phyloP scores from a whole-genome alignment of 2,113 vertebrate species.

The Xenopus tropicalis region UCB_Xtro_10.0 CM004450.2:29107501-29108000 shows the following conservation, averaged over 20 bases:
- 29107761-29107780: conserved; percentile 42
- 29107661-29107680: conserved; percentile 24
- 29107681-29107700: conserved; percentile 18
- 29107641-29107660: conserved; percentile 27
- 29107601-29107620: background rate
- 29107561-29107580: background rate
- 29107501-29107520: no score
- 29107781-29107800: conserved; percentile 44
- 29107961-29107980: conserved; percentile 14
- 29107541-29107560: no score
- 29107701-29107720: conserved; percentile 12
- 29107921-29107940: conserved; percentile 6
- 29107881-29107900: conserved; percentile 37
- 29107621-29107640: background rate
- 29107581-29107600: background rate
- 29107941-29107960: conserved; percentile 18
- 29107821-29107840: conserved; percentile 37
- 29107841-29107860: conserved; percentile 36
- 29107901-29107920: conserved; percentile 26
- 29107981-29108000: background rate
- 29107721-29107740: conserved; percentile 41
- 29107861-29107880: conserved; percentile 31
- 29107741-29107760: conserved; percentile 30
- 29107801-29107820: conserved; percentile 43
- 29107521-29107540: no score